Conservation (phyloP, 2,888 invertebrate genomes). For the Hydropsyche betteni region DNA sequence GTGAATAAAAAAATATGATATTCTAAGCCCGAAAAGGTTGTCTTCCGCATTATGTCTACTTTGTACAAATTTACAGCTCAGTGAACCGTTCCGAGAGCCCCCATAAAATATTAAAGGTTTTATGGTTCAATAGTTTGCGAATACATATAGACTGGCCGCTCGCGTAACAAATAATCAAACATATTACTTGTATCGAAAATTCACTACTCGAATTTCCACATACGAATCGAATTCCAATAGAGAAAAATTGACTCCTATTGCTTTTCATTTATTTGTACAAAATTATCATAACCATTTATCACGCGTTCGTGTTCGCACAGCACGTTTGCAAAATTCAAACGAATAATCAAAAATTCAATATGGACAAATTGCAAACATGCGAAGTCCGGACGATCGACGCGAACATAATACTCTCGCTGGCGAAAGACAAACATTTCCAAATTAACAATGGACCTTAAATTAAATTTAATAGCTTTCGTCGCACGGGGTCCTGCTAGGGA, state of each 20-base stretch:
- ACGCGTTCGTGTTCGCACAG: too few species aligned
- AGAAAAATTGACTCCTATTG: too few species aligned
- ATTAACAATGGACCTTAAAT: constrained; percentile 23
- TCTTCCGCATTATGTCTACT: not conserved
- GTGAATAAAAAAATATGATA: too few species aligned
- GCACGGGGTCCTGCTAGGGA: not conserved
- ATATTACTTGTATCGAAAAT: constrained; percentile 18
- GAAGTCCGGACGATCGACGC: too few species aligned
- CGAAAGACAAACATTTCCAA: constrained; percentile 20
- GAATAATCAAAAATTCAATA: too few species aligned
- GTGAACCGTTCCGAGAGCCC: constrained; percentile 21
- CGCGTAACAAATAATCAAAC: constrained; percentile 25
- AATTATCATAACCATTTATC: too few species aligned
- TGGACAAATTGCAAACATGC: too few species aligned
- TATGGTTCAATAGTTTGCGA: constrained; percentile 24
- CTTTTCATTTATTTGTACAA: too few species aligned
- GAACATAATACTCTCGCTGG: not conserved
- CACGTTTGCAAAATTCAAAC: too few species aligned
- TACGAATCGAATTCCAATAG: too few species aligned
- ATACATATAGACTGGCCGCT: constrained; percentile 14
- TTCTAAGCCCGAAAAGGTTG: too few species aligned
- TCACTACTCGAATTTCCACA: not conserved
- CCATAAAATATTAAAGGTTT: constrained; percentile 31
- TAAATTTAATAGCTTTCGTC: constrained; percentile 7
- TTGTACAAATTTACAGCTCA: constrained; percentile 21